phyloP scores from a whole-genome alignment of 2,888 invertebrate genomes.

The Drosophila basisetae region DNA sequence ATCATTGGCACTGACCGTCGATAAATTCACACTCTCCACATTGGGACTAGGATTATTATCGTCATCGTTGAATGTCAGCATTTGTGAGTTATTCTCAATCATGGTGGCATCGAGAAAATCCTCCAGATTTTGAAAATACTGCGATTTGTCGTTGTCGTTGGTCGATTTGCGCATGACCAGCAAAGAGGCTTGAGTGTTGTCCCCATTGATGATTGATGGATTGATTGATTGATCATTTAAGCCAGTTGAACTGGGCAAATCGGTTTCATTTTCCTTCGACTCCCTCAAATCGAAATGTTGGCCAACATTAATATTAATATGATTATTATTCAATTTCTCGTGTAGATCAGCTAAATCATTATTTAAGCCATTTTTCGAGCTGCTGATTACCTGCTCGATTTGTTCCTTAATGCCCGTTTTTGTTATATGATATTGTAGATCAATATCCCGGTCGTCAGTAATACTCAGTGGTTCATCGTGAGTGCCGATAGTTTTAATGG shows the following conservation, averaged over 20 bases:
- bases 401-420: slow-evolving; percentile 2
- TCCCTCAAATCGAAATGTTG: slow-evolving; percentile 22
- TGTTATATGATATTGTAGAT: background rate
- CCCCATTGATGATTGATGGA: slow-evolving; percentile 9
- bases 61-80: slow-evolving; percentile 67
- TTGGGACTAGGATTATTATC: slow-evolving; percentile 48
- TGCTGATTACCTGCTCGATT: background rate
- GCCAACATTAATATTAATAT: slow-evolving; percentile 26
- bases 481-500: slow-evolving; percentile 38
- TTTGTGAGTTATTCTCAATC: slow-evolving; percentile 77
- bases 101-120: slow-evolving; percentile 81
- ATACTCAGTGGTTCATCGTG: slow-evolving; percentile 5
- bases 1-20: slow-evolving; percentile 23
- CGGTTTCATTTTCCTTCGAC: slow-evolving; percentile 10
- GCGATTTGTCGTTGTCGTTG: slow-evolving; percentile 49
- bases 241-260: background rate
- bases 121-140: slow-evolving; percentile 77
- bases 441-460: slow-evolving; percentile 9
- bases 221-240: slow-evolving; percentile 3
- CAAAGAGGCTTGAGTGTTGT: background rate
- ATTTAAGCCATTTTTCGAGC: slow-evolving; percentile 16
- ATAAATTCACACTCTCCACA: slow-evolving; percentile 33
- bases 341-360: slow-evolving; percentile 4
- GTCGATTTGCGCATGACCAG: slow-evolving; percentile 14
- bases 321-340: slow-evolving; percentile 49